phyloP scores from a whole-genome alignment of 2,797 vertebrate genomes.

The Lophotriccus pileatus region DNA sequence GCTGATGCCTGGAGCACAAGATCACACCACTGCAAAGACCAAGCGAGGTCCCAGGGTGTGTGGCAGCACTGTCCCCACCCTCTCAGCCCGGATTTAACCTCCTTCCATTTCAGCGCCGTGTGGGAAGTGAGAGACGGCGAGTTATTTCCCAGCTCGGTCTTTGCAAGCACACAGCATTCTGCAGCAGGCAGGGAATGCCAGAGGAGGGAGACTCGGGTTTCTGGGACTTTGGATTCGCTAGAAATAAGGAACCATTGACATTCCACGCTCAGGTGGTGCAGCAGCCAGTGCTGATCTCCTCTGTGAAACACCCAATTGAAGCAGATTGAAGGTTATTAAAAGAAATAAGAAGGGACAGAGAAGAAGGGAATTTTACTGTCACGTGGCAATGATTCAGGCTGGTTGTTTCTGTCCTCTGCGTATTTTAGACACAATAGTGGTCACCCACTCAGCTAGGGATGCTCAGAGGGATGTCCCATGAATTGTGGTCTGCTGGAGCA shows the following conservation, averaged over 20 bases:
- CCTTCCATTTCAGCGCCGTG: neutral
- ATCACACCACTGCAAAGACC: fast-evolving
- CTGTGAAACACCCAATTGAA: slow-evolving; percentile 1
- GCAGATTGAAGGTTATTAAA: neutral
- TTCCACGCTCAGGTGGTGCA: neutral
- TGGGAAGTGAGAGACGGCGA: neutral
- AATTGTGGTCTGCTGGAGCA: neutral
- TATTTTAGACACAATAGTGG: neutral
- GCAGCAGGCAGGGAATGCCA: neutral
- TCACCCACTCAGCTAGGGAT: neutral
- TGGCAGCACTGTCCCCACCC: neutral
- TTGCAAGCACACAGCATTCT: neutral
- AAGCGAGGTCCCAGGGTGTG: neutral
- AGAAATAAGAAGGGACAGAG: neutral
- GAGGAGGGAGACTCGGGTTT: neutral
- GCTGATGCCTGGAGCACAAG: neutral
- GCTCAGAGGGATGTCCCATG: neutral
- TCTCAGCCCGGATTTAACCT: neutral
- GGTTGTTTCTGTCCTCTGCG: neutral
- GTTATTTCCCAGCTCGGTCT: neutral
- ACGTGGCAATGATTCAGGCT: neutral
- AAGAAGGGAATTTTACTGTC: neutral
- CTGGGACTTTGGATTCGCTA: neutral
- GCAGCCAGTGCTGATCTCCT: slow-evolving; percentile 23
- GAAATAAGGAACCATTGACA: neutral